Conservation (phyloP, 1,140 invertebrate genomes). For the Arctopsyche grandis region DNA sequence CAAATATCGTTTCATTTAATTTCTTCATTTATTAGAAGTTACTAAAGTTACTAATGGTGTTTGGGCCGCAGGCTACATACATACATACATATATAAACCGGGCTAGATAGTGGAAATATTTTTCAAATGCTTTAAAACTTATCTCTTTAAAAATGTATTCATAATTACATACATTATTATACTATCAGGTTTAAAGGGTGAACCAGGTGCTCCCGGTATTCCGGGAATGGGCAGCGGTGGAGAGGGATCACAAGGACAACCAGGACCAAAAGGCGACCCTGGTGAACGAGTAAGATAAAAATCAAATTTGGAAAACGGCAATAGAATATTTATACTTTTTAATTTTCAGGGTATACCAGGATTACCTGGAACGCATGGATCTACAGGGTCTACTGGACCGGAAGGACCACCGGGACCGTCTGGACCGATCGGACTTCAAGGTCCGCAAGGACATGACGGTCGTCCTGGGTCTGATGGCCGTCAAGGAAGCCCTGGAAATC, state of each 20-base stretch:
- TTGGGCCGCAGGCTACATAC: too few species aligned
- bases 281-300: slow-evolving; percentile 67
- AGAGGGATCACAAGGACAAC: slow-evolving; percentile 63
- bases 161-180: neutral
- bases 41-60: too few species aligned
- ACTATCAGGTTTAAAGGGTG: slow-evolving; percentile 15
- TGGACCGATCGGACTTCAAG: slow-evolving; percentile 43
- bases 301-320: slow-evolving; percentile 58
- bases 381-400: neutral
- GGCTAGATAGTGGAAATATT: too few species aligned
- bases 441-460: slow-evolving; percentile 39
- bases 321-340: slow-evolving; percentile 53
- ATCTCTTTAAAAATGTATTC: too few species aligned
- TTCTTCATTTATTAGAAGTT: too few species aligned
- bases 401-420: slow-evolving; percentile 5
- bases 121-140: too few species aligned
- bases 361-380: slow-evolving; percentile 6
- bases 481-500: slow-evolving; percentile 57
- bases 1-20: too few species aligned
- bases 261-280: slow-evolving; percentile 57
- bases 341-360: slow-evolving; percentile 25
- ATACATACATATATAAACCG: too few species aligned
- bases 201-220: slow-evolving; percentile 11
- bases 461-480: slow-evolving; percentile 9
- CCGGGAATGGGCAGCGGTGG: slow-evolving; percentile 5